Percentiles rank a stretch among this genome's conserved stretches.
Conservation (phyloP, 2,888 invertebrate species). For the Neoaliturus tenellus region DNA sequence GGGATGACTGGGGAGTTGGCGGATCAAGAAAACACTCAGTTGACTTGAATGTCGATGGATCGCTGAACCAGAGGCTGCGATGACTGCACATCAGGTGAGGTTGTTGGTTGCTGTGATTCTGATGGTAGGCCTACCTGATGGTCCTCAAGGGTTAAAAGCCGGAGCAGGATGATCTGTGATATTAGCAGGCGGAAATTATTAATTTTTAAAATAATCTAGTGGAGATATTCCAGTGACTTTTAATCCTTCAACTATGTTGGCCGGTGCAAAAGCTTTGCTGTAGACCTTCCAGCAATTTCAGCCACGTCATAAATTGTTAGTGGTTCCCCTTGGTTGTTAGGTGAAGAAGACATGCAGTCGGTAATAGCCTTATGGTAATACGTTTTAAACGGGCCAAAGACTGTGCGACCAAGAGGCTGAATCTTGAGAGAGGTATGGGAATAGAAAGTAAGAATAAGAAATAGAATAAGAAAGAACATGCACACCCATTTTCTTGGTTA, state of each 20-base stretch:
- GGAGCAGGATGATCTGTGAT: slow-evolving; percentile 58
- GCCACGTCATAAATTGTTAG: slow-evolving; percentile 55
- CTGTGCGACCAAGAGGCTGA: slow-evolving; percentile 51
- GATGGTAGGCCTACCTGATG: too few species aligned
- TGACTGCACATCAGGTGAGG: slow-evolving; percentile 33
- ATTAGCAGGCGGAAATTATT: slow-evolving; percentile 55
- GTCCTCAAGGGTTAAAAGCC: too few species aligned
- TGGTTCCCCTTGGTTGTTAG: slow-evolving; percentile 51
- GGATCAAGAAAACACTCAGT: slow-evolving; percentile 9
- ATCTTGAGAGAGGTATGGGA: slow-evolving; percentile 67
- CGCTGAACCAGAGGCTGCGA: slow-evolving; percentile 15
- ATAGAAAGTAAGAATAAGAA: slow-evolving; percentile 70
- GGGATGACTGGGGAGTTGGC: slow-evolving; percentile 15
- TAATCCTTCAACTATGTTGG: slow-evolving; percentile 66
- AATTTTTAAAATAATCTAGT: slow-evolving; percentile 59
- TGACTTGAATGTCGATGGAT: not conserved
- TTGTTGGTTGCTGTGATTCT: slow-evolving; percentile 12
- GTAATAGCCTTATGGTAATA: slow-evolving; percentile 47
- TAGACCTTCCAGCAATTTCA: slow-evolving; percentile 49
- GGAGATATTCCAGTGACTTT: slow-evolving; percentile 67
- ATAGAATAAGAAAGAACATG: too few species aligned
- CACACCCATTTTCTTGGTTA: slow-evolving; percentile 69
- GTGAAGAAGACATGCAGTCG: slow-evolving; percentile 51
- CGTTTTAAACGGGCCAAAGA: slow-evolving; percentile 52
- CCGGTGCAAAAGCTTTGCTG: slow-evolving; percentile 54